These are phyloP conservation scores for Drosophila nr. fundita DNA, from an alignment of 2,888 invertebrate genomes.

Conservation along the genomic window DNA sequence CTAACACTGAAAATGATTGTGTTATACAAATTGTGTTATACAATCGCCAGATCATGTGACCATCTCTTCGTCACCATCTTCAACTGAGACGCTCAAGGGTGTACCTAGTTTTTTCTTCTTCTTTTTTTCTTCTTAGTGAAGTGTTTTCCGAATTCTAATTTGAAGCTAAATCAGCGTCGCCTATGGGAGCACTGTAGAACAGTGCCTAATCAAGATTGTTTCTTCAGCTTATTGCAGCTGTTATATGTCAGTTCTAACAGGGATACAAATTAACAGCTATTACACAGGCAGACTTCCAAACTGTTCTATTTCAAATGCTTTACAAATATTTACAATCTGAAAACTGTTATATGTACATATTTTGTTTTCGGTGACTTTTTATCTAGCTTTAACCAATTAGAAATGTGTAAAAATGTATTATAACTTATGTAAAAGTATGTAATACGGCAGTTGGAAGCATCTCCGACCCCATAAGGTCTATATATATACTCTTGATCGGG, in stretches of 20 bases:
- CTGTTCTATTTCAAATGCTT: not conserved
- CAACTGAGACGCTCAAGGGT: conserved; percentile 1
- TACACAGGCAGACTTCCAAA: not conserved
- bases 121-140: not conserved
- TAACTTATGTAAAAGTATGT: not conserved
- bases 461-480: not conserved
- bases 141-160: not conserved
- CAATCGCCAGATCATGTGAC: conserved; percentile 37
- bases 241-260: not conserved
- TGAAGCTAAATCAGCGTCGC: not conserved
- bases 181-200: not conserved
- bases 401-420: not conserved
- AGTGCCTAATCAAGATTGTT: not conserved
- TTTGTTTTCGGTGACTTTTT: not conserved
- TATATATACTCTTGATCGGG: not conserved
- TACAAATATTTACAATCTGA: not conserved
- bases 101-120: not conserved
- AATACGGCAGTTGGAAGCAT: not conserved
- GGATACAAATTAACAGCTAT: not conserved
- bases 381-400: not conserved
- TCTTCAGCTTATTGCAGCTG: not conserved
- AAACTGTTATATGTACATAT: not conserved
- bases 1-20: conserved; percentile 14
- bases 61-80: not conserved
- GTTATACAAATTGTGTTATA: conserved; percentile 30